Conservation (phyloP, 2,113 vertebrate genomes). For the Plotosus lineatus region DNA sequence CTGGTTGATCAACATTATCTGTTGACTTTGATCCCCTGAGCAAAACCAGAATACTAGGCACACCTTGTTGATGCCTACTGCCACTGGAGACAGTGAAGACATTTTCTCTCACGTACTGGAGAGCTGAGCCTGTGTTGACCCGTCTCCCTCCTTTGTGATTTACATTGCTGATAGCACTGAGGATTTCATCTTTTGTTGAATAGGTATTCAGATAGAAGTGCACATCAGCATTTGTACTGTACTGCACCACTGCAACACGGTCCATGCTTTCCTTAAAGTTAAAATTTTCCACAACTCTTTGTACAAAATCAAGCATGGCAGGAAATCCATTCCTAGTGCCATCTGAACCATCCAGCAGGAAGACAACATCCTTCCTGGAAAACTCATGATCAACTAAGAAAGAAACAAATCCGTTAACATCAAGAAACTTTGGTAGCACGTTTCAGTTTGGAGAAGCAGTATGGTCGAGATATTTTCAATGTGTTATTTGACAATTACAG, state of each 20-base stretch:
- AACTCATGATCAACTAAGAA: slow-evolving; percentile 53
- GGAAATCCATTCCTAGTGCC: slow-evolving; percentile 60
- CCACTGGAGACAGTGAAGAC: slow-evolving; percentile 58
- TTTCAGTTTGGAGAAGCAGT: background rate
- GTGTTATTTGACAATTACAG: too few species aligned
- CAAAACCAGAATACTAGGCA: slow-evolving; percentile 60
- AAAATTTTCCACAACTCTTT: slow-evolving; percentile 48
- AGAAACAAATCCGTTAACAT: slow-evolving; percentile 11
- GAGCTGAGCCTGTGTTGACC: slow-evolving; percentile 54
- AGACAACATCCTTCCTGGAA: slow-evolving; percentile 65
- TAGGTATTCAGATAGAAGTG: slow-evolving; percentile 47
- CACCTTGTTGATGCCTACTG: slow-evolving; percentile 51
- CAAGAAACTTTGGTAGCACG: background rate
- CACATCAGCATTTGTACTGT: slow-evolving; percentile 47
- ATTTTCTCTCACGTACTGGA: slow-evolving; percentile 58
- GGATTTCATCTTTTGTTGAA: slow-evolving; percentile 41
- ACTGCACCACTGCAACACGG: slow-evolving; percentile 53
- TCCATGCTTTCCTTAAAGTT: slow-evolving; percentile 48
- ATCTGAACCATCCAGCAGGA: slow-evolving; percentile 74
- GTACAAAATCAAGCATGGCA: slow-evolving; percentile 65
- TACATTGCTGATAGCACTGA: slow-evolving; percentile 24
- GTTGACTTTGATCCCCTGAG: slow-evolving; percentile 57
- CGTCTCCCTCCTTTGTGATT: slow-evolving; percentile 59
- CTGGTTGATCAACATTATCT: slow-evolving; percentile 67
- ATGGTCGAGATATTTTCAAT: too few species aligned